phyloP scores from a whole-genome alignment of 1,140 invertebrate genomes.

The Rhagoletis zephyria region DNA sequence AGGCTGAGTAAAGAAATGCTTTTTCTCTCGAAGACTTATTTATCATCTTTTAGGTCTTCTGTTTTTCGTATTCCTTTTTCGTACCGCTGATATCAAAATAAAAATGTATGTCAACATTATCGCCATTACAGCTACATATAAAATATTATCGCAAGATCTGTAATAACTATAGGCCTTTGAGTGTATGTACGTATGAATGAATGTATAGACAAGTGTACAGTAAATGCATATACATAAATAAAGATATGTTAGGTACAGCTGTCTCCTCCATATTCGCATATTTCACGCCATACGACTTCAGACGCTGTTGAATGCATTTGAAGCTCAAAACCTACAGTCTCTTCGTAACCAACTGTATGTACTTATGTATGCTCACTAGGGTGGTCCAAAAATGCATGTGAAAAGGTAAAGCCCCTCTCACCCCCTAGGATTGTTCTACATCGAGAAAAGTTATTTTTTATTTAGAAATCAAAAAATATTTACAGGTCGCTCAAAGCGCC shows the following conservation, averaged over 20 bases:
- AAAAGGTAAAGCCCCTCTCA: too few relatives aligned
- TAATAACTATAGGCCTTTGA: not conserved
- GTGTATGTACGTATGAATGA: not conserved
- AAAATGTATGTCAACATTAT: slow-evolving; percentile 40
- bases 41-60: not conserved
- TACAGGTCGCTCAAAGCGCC: too few relatives aligned
- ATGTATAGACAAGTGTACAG: not conserved
- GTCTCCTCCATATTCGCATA: not conserved
- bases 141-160: not conserved
- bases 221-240: not conserved
- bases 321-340: too few relatives aligned
- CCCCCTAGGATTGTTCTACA: too few relatives aligned
- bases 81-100: not conserved
- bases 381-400: too few relatives aligned
- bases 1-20: not conserved
- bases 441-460: too few relatives aligned
- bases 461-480: too few relatives aligned
- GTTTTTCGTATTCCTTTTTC: not conserved
- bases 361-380: too few relatives aligned
- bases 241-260: not conserved
- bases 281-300: not conserved
- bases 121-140: not conserved
- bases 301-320: slow-evolving; percentile 32
- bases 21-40: not conserved
- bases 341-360: too few relatives aligned